Base-by-base conservation (phyloP, 2,797 vertebrate species). In the Chaunax sp. region DNA sequence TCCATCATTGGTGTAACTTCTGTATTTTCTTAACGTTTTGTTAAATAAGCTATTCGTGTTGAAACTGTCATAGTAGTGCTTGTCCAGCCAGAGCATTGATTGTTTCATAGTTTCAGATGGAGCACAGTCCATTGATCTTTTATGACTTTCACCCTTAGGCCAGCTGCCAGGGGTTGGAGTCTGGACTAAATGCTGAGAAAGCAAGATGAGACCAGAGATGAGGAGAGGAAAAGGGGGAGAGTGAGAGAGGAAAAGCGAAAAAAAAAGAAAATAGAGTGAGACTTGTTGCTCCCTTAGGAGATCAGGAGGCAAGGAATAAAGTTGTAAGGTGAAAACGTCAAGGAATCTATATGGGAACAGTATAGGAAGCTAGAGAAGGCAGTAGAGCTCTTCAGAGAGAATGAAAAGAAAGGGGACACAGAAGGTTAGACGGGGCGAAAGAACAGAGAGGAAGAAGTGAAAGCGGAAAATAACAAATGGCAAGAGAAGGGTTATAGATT, bases 401-500 rank as follows among this genome's bases (percentile, higher is more conserved):
- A 44, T 60, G 49, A 64, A 66, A 46, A 59, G 69, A 67, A 53
- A 38, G 40, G 28, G 40, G 59, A 73, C 72, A 70, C 47, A 19
- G 71, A 82, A 58, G 73, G 69, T 61, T 57, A 51, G 64, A 78
- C 33, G 10, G 68, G 69, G 22, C 33, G 51, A 43, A 6, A 43
- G 69, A 78, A 68, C 69, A 76, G 55, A 72, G 57, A 61, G 58
- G 61, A 74, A 66, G 64, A 49, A 58, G 70, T 66, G 47, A 61
- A 77, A 80, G 57, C 47, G 56, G 64, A 80, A 77, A 83, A 84
- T 66, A 81, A 69, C 59, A 82, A 83, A 83, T 69, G 28, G 72
- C 0, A 0, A 66, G 69, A 79, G 69, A 59, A 18, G 55, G 64
- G 75, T 69, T 83, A 86, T 85, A 64, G 86, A 86, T 87, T 80